Base-by-base conservation (phyloP, 2,113 vertebrate genomes). In the Paraplagusia blochii region DNA sequence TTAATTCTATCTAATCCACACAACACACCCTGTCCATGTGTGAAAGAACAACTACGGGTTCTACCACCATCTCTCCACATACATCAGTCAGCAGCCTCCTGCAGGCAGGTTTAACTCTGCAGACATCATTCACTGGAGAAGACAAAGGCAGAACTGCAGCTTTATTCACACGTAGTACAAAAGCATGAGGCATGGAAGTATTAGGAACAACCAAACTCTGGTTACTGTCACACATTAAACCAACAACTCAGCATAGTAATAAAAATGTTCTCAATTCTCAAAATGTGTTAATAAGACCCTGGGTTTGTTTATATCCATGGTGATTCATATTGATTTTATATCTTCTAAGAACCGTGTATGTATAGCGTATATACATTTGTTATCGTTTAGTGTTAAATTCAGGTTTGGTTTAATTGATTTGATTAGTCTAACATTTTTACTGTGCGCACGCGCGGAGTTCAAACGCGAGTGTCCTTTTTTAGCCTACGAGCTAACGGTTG, bases 41-140 rank as follows among this genome's bases (percentile, higher is more conserved):
- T 47, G 46, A 47, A 12, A 29, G 17, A 54, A 12, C 11, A 64
- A 12, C 51, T 15, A 22, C n/a, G 15, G 7, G 46, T 53, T 39
- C 44, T 4, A 18, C 11, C 38, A 39, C 12, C 9, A 1, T 44
- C 42, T 47, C 64, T 64, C 63, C 79, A 38, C 66, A 71, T 56
- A 64, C 83, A 81, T 87, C 87, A 14, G 19, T 73, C 85, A 22
- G 55, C 72, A 76, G 83, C 57, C 56, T 35, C 77, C 85, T 83
- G 80, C 46, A 10, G 43, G 59, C 83, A 88, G 86, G 81, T 72
- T 88, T 81, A 7, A 45, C 9, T 19, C 76, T 18, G 38, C 2
- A 63, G 72, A 80, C 80, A 80, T 88, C 87, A 88, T 85, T 70
- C 71, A 74, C 13, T 36, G 40, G 61, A 80, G 61, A 35, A 12